phyloP scores from a whole-genome alignment of 2,888 invertebrate species.

The Brachyptera putata region DNA sequence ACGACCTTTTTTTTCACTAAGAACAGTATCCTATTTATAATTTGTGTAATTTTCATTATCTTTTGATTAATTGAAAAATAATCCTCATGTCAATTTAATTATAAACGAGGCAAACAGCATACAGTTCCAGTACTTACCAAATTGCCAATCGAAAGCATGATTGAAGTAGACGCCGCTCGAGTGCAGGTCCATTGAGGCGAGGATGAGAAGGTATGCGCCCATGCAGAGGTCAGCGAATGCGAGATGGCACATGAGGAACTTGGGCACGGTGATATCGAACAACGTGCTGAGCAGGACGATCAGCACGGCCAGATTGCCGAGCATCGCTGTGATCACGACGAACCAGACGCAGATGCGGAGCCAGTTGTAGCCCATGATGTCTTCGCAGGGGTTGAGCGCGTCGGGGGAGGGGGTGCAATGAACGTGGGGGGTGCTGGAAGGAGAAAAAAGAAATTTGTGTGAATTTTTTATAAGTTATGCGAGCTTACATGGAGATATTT shows the following conservation, averaged over 20 bases:
- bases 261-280: constrained; percentile 55
- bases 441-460: neutral
- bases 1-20: too few relatives aligned
- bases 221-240: constrained; percentile 87
- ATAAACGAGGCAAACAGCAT: too few relatives aligned
- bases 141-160: constrained; percentile 87
- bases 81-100: too few relatives aligned
- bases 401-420: constrained; percentile 71
- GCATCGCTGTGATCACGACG: constrained; percentile 73
- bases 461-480: too few relatives aligned
- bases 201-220: constrained; percentile 75
- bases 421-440: constrained; percentile 48
- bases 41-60: too few relatives aligned
- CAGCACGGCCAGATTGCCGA: constrained; percentile 80
- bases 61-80: too few relatives aligned
- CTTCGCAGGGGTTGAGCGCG: constrained; percentile 83
- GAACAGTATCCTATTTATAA: too few relatives aligned
- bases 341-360: constrained; percentile 80
- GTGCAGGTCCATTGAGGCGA: constrained; percentile 78
- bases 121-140: constrained; percentile 47
- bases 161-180: constrained; percentile 86
- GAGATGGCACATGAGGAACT: constrained; percentile 75
- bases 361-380: constrained; percentile 80
- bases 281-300: constrained; percentile 65
- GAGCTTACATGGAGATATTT: too few relatives aligned